phyloP scores from a whole-genome alignment of 2,888 invertebrate genomes.

The Achlya flavicornis region DNA sequence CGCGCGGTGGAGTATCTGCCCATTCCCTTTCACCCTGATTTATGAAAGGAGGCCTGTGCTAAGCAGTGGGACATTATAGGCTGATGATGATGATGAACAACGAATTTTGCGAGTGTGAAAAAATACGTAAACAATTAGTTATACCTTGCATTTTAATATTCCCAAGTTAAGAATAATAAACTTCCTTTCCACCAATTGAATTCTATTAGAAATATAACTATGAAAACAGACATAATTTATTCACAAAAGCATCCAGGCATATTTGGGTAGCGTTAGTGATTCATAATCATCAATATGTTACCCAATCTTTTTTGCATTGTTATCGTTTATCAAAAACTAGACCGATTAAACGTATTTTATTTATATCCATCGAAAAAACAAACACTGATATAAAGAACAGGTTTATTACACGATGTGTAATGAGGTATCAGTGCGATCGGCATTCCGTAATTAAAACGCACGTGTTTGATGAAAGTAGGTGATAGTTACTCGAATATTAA shows the following conservation, averaged over 20 bases:
- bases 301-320: neutral
- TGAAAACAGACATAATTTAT: neutral
- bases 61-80: too few species aligned
- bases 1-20: too few species aligned
- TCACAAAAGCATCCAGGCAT: neutral
- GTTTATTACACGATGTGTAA: neutral
- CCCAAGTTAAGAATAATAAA: too few species aligned
- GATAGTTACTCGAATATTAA: neutral
- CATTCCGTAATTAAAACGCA: slow-evolving; percentile 1
- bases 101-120: too few species aligned
- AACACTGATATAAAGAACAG: neutral
- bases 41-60: too few species aligned
- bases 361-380: neutral
- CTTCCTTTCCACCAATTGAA: too few species aligned
- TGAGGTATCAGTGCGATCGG: neutral
- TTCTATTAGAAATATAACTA: neutral
- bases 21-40: too few species aligned
- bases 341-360: neutral
- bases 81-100: too few species aligned
- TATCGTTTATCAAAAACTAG: slow-evolving; percentile 1
- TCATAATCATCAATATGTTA: neutral
- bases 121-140: too few species aligned
- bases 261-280: neutral
- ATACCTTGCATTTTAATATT: too few species aligned
- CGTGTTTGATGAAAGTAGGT: neutral